Percentiles rank a stretch among this genome's conserved stretches.
These are phyloP conservation scores for Strix uralensis DNA, from an alignment of 2,113 vertebrate species.

Conservation along the genomic window DNA sequence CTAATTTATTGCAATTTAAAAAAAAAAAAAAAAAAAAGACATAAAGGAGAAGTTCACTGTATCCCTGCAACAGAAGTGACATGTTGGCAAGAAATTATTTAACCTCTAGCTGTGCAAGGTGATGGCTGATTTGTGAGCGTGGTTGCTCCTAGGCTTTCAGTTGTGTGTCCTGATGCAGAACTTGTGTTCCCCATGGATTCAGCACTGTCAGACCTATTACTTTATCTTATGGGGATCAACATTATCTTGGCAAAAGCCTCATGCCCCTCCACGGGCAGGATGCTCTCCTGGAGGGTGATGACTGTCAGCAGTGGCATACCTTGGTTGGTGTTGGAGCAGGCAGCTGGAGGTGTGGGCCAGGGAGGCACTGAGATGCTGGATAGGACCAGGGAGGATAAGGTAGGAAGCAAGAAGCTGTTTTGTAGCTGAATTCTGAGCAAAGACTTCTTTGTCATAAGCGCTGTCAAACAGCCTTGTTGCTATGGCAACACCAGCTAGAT, in stretches of 20 bases:
- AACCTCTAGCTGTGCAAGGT: conserved; percentile 45
- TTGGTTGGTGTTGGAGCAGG: conserved; percentile 12
- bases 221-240: conserved; percentile 76
- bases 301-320: conserved; percentile 21
- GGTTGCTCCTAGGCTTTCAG: conserved; percentile 70
- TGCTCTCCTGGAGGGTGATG: conserved; percentile 5
- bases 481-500: conserved; percentile 76
- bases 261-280: not conserved
- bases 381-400: not conserved
- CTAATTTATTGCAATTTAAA: not conserved
- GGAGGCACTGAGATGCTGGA: not conserved
- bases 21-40: not conserved
- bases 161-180: conserved; percentile 74
- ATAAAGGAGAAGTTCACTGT: not conserved
- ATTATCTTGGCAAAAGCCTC: conserved; percentile 40
- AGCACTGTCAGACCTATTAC: conserved; percentile 44
- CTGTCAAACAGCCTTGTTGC: conserved; percentile 83
- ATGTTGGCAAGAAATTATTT: conserved; percentile 40
- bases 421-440: conserved; percentile 76
- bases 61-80: not conserved
- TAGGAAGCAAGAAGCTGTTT: conserved; percentile 71
- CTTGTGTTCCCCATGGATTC: conserved; percentile 62
- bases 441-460: conserved; percentile 79
- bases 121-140: conserved; percentile 70
- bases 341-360: not conserved